Evolutionary conservation across 2,888 invertebrate species (phyloP).

Genomic region (Druceiella hillmani): DNA sequence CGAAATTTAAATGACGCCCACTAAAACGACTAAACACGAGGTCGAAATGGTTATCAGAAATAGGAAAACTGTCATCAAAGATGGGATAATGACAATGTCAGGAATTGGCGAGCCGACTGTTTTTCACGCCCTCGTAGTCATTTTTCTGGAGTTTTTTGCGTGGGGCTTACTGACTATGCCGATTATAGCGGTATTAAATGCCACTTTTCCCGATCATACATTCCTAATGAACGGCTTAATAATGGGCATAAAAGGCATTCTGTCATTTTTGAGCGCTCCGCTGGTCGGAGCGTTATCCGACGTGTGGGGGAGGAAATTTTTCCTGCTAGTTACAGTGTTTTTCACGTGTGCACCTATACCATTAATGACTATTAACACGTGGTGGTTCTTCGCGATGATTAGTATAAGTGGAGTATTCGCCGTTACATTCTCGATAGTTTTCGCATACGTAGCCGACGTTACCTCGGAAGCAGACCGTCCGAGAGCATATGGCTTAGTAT

Average conservation of each 20-base stretch:
- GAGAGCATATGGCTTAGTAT: constrained; percentile 94
- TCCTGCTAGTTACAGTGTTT: constrained; percentile 94
- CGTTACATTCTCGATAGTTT: constrained; percentile 98
- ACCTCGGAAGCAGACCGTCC: constrained; percentile 95
- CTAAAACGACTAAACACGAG: constrained; percentile 76
- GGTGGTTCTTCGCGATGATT: constrained; percentile 99
- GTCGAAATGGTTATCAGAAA: constrained; percentile 84
- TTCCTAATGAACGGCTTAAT: constrained; percentile 99
- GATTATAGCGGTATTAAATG: constrained; percentile 90
- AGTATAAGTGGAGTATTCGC: constrained; percentile 98
- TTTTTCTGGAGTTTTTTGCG: constrained; percentile 99
- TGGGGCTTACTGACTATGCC: constrained; percentile 99
- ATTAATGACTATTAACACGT: constrained; percentile 97
- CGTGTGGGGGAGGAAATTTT: constrained; percentile 97
- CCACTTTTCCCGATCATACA: constrained; percentile 97
- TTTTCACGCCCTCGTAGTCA: constrained; percentile 97
- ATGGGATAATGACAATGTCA: constrained; percentile 81
- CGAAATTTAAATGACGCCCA: constrained; percentile 59
- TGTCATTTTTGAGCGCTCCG: constrained; percentile 97
- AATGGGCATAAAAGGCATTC: constrained; percentile 96
- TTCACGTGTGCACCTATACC: constrained; percentile 99
- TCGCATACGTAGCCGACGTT: constrained; percentile 99
- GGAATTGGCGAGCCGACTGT: constrained; percentile 94
- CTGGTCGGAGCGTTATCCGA: constrained; percentile 96
- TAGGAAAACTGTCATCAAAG: constrained; percentile 81